phyloP scores from a whole-genome alignment of 2,797 vertebrate genomes.

The Myripristis jacobus region DNA sequence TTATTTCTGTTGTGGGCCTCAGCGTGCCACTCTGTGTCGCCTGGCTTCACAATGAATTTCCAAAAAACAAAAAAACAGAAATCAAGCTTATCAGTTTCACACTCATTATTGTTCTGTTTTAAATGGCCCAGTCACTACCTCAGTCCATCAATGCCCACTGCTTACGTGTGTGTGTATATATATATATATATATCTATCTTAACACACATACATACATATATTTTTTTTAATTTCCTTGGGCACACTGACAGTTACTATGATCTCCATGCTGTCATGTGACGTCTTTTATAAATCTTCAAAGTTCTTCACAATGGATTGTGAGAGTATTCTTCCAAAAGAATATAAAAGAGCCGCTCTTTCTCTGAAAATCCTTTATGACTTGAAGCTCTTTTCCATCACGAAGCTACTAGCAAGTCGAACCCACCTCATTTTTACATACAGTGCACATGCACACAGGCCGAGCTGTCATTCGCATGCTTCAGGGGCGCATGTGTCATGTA shows the following conservation, averaged over 20 bases:
- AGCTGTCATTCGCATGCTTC: constrained; percentile 7
- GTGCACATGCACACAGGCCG: not conserved
- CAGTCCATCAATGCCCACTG: not conserved
- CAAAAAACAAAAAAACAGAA: not conserved
- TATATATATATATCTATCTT: too few species aligned
- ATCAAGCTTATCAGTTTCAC: not conserved
- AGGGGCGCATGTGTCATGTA: not conserved
- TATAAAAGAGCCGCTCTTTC: not conserved
- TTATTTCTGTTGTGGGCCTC: not conserved
- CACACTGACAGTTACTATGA: not conserved
- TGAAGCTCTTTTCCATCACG: not conserved
- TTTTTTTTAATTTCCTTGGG: not conserved
- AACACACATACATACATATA: too few species aligned
- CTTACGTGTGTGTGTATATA: too few species aligned
- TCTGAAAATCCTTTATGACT: not conserved
- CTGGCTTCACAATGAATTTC: not conserved
- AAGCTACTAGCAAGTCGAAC: not conserved
- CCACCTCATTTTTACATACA: constrained; percentile 19
- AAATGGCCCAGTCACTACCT: not conserved
- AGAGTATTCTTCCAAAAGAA: not conserved
- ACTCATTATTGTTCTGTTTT: not conserved
- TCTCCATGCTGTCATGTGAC: constrained; percentile 13
- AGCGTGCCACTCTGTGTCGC: not conserved
- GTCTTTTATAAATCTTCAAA: not conserved
- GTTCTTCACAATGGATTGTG: not conserved